These are phyloP conservation scores for Iphiclides podalirius DNA, from an alignment of 2,888 invertebrate species.

Conservation along the genomic window DNA sequence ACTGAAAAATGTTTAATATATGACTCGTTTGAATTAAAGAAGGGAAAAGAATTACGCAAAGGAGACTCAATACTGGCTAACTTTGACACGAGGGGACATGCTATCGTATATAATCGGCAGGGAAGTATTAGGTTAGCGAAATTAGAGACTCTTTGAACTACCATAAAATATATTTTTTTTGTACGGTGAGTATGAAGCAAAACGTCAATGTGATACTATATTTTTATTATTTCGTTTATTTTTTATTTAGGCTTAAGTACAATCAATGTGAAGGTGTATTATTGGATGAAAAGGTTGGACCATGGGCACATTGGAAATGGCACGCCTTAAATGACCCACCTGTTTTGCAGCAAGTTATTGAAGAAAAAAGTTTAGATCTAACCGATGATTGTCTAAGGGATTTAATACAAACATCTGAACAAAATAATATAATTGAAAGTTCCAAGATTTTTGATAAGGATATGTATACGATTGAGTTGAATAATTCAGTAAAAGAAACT, in stretches of 20 bases:
- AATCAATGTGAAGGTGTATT: slow-evolving; percentile 53
- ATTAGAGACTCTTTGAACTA: too few species aligned
- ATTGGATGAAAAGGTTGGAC: slow-evolving; percentile 43
- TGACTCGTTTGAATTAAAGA: slow-evolving; percentile 14
- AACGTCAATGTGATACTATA: too few species aligned
- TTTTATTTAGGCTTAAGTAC: slow-evolving; percentile 47
- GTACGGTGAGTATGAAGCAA: too few species aligned
- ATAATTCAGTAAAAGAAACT: slow-evolving; percentile 43
- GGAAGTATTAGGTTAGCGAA: slow-evolving; percentile 45
- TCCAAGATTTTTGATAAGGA: neutral
- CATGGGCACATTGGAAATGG: slow-evolving; percentile 53
- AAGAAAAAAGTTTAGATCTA: neutral
- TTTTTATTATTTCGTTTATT: slow-evolving; percentile 1
- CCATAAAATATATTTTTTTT: too few species aligned
- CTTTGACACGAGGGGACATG: slow-evolving; percentile 53
- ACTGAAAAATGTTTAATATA: slow-evolving; percentile 1
- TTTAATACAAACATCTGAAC: neutral
- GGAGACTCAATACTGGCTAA: slow-evolving; percentile 37
- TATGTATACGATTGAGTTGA: slow-evolving; percentile 40
- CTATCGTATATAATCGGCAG: slow-evolving; percentile 45
- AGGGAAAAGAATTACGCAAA: slow-evolving; percentile 25
- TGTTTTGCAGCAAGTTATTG: slow-evolving; percentile 36
- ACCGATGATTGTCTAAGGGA: neutral
- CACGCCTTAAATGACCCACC: slow-evolving; percentile 55
- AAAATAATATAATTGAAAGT: neutral